Conservation (phyloP, 2,113 vertebrate genomes). For the Grallaria varia region DNA sequence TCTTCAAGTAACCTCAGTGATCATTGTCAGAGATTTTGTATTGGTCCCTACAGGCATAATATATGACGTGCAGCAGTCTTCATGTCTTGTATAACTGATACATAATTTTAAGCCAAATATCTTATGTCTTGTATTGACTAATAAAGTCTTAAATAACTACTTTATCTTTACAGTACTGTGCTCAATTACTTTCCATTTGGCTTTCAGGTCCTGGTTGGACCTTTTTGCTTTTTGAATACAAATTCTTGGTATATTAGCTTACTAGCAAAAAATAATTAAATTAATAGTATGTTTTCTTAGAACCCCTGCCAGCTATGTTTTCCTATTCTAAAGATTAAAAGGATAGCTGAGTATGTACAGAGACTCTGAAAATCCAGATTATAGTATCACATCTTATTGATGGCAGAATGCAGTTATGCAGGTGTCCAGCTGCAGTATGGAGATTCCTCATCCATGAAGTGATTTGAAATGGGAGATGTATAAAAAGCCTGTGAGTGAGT, state of each 20-base stretch:
- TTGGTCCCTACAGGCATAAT: background rate
- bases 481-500: background rate
- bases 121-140: background rate
- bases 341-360: background rate
- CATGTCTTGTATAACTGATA: background rate
- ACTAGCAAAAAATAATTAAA: background rate
- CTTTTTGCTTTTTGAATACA: background rate
- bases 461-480: background rate
- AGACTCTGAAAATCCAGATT: background rate
- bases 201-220: background rate
- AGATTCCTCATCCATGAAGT: background rate
- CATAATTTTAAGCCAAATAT: background rate
- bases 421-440: background rate
- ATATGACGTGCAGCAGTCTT: background rate
- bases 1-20: background rate
- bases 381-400: background rate
- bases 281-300: background rate
- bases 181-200: background rate
- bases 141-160: background rate
- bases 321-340: background rate
- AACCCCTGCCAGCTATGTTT: background rate
- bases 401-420: background rate
- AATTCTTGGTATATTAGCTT: background rate
- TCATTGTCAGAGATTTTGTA: background rate
- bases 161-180: background rate